phyloP scores from a whole-genome alignment of 2,113 vertebrate species.

The Oxygymnocypris stewartii region DNA sequence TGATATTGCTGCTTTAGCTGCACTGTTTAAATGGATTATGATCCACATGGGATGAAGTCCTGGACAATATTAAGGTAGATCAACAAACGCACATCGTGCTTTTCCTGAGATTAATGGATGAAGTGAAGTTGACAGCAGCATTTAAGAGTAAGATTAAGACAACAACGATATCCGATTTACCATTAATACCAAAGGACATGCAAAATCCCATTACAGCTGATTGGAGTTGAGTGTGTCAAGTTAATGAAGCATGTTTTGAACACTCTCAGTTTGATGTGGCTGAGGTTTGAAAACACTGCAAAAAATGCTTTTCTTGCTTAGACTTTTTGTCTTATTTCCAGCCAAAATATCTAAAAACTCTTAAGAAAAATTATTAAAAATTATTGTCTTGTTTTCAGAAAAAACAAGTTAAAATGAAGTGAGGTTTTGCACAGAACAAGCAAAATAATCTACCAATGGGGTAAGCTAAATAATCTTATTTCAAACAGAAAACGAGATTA shows the following conservation, averaged over 20 bases:
- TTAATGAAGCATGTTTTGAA: not conserved
- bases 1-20: slow-evolving; percentile 57
- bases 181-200: slow-evolving; percentile 43
- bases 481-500: too few species aligned
- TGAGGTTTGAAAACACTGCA: not conserved
- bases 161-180: slow-evolving; percentile 62
- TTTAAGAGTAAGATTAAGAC: slow-evolving; percentile 39
- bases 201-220: slow-evolving; percentile 37
- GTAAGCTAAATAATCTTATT: too few species aligned
- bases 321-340: too few species aligned
- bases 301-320: too few species aligned
- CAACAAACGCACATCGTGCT: slow-evolving; percentile 64
- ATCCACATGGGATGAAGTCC: slow-evolving; percentile 66
- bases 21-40: slow-evolving; percentile 68
- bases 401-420: too few species aligned
- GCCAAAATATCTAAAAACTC: too few species aligned
- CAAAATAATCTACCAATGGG: too few species aligned
- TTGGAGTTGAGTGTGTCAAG: not conserved
- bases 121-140: slow-evolving; percentile 58
- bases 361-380: too few species aligned
- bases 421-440: too few species aligned
- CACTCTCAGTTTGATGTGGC: not conserved
- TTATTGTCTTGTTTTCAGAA: too few species aligned
- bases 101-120: slow-evolving; percentile 56
- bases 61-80: slow-evolving; percentile 61